Base-by-base conservation (phyloP, 2,888 invertebrate species). In the Caenorhabditis sinica region DNA sequence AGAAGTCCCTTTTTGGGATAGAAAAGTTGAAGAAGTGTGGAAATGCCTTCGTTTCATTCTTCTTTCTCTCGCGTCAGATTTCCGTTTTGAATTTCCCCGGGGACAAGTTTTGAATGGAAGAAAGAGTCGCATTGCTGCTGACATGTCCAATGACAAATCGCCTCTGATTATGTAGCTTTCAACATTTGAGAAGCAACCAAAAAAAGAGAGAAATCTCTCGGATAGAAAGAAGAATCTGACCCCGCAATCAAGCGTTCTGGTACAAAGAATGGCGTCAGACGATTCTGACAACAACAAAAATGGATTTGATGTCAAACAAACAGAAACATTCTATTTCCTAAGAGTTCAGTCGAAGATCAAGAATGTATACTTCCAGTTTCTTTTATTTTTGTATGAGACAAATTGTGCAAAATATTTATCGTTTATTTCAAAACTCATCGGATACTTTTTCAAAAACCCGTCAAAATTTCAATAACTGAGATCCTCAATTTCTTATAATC, bases 61-160 rank as follows among this genome's bases (percentile, higher is more conserved):
- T 58, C 30, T 71, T 56, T 40, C 28, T 69, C 53, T 56, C 56
- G 66, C 40, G 69, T 69, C 72, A 61, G 72, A 72, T 60, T 69
- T 69, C 76, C 68, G 45, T 68, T 68, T 66, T 76, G 69, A 45
- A 69, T 63, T 73, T 58, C 74, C 69, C 74, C 74, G 53, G 68
- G 68, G 74, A 63, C 30, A 68, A 43, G 45, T 53, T 65, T 43
- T 53, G 71, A 77, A 77, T 77, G 81, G 58, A 51, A 56, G 69
- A 51, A 51, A n/a, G 69, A 69, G 40, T 69, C 69, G 69, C 68
- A 68, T 33, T 69, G 56, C 28, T 61, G 82, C 83, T 83, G 83
- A 83, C 83, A 83, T 83, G 63, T 74, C 61, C 61, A 36, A 73
- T 83, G 83, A 83, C 77, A 83, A 79, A 83, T 79, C 72, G 73